Evolutionary conservation across 1,140 invertebrate genomes (phyloP).

Genomic region (Fragariocoptes setiger): DNA sequence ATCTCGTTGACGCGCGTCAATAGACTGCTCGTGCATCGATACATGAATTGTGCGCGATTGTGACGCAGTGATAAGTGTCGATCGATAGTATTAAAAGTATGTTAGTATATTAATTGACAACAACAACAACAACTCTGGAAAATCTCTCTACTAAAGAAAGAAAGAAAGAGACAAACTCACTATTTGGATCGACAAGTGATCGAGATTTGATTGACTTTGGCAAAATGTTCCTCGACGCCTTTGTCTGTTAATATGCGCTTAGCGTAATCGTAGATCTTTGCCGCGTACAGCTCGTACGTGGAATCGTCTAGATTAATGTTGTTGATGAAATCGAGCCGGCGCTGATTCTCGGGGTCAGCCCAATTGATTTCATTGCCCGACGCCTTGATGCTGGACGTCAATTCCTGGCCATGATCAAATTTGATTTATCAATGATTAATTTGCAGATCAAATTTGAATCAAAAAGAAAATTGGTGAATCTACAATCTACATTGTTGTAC

Average conservation of each 20-base stretch:
- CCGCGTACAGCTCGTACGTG: slow-evolving; percentile 6
- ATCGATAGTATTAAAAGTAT: too few species aligned
- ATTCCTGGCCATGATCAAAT: slow-evolving; percentile 14
- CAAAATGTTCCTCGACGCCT: slow-evolving; percentile 33
- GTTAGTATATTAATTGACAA: too few species aligned
- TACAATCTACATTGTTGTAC: too few species aligned
- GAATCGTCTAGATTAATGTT: slow-evolving; percentile 6
- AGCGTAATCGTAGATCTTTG: slow-evolving; percentile 34
- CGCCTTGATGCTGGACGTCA: slow-evolving; percentile 23
- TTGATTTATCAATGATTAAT: background rate
- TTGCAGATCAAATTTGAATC: too few species aligned
- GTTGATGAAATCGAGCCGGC: slow-evolving; percentile 19
- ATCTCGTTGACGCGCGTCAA: slow-evolving; percentile 28
- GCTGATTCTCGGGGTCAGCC: slow-evolving; percentile 18
- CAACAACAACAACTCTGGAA: too few species aligned
- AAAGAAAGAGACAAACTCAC: too few species aligned
- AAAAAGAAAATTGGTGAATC: too few species aligned
- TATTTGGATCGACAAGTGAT: slow-evolving; percentile 49
- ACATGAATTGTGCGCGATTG: background rate
- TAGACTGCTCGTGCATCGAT: slow-evolving; percentile 23
- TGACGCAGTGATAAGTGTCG: background rate
- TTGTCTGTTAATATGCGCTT: slow-evolving; percentile 21
- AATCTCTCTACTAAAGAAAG: too few species aligned
- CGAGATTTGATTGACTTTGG: slow-evolving; percentile 39
- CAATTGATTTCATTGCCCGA: slow-evolving; percentile 19